Evolutionary conservation across 2,888 invertebrate genomes (phyloP), one percentile per base, ranked within the genome.

Genomic region (Tridacna gigas): DNA sequence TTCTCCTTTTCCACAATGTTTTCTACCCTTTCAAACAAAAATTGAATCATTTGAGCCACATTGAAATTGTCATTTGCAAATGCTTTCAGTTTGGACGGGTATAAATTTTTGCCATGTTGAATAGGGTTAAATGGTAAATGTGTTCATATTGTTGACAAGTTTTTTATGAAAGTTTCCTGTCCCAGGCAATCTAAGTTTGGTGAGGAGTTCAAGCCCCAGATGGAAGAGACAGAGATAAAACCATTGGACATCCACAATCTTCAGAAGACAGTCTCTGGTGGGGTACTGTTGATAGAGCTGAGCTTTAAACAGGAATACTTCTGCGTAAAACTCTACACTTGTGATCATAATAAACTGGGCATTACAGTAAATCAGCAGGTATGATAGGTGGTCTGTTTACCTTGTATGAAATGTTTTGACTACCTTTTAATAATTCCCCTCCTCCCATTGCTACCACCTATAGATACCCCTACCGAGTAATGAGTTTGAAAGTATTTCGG

Each of bases 291-390:
- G 73, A 96, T 97, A 92, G 97, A 97, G 91, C 96, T 97, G 60
- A 96, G 96, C 80, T 95, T 97, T 87, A 95, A 95, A n/a, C 96
- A 97, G 90, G 97, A 97, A 63, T 97, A 97, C 94, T 97, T 97
- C 93, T 96, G 96, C 86, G 96, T 96, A 2, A 96, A 96, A 93
- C 94, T 97, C 61, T 96, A 96, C 93, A 96, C 96, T 4, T 95
- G 97, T 83, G 97, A 97, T 93, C 96, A 96, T 73, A 96, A 96
- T 79, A 95, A 96, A 77, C 86, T 92, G 12, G 90, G 91, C 11
- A 89, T 91, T 61, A 91, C 87, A 69, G 91, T 93, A 74, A 94
- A 93, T 76, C 90, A 92, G 79, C 92, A 91, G 89, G 93, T 93
- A 73, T 60, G 89, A 80, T 48, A 22, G 67, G 37, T 56, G 13